Evolutionary conservation across 2,888 invertebrate genomes (phyloP).

Genomic region (Spatulosminthurus flaviceps): DNA sequence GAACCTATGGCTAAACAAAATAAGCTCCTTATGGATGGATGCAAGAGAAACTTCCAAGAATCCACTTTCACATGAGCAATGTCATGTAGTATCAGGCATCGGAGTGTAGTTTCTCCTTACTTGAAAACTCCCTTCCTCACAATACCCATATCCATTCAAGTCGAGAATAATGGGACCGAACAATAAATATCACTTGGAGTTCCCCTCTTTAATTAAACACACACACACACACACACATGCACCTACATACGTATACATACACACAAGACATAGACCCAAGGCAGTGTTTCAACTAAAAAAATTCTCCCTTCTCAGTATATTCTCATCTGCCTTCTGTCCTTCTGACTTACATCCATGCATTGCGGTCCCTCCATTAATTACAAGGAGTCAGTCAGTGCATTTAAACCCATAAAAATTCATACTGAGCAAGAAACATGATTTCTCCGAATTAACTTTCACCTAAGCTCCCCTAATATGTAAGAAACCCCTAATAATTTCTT

Average conservation of each 20-base stretch:
- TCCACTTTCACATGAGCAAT: neutral
- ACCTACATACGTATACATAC: neutral
- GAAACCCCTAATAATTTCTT: no score
- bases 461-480: no score
- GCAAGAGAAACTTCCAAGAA: no score
- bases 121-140: conserved; percentile 16
- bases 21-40: no score
- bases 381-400: neutral
- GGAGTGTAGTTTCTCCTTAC: conserved; percentile 35
- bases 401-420: no score
- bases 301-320: conserved; percentile 5
- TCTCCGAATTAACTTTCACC: no score
- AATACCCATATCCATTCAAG: conserved; percentile 51
- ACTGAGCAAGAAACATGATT: no score
- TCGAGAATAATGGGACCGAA: conserved; percentile 51
- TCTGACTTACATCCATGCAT: neutral
- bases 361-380: neutral
- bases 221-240: conserved; percentile 31
- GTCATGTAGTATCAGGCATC: conserved; percentile 45
- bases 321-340: neutral
- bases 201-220: conserved; percentile 54
- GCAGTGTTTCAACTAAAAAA: conserved; percentile 1
- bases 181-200: conserved; percentile 49
- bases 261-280: conserved; percentile 24
- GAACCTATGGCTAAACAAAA: no score